A percentile compares a stretch with the other conserved stretches of the same genome.
These are phyloP conservation scores for Pelochelys cantorii DNA, from an alignment of 2,797 vertebrate species.

Conservation along the genomic window DNA sequence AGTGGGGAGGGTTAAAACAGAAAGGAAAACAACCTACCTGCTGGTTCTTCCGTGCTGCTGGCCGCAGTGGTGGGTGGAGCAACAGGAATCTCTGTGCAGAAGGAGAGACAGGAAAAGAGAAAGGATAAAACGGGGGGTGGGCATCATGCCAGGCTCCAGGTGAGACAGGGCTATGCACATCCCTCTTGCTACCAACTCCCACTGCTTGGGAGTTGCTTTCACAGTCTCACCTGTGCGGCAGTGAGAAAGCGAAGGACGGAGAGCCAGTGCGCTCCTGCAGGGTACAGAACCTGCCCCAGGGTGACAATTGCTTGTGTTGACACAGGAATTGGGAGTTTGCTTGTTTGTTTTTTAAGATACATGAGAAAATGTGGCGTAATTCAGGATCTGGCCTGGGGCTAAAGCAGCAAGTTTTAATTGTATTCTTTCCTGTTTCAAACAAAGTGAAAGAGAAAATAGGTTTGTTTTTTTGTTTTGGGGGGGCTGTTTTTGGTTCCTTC, in stretches of 20 bases:
- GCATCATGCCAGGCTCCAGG: not conserved
- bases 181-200: accelerated
- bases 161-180: not conserved
- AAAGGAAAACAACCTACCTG: slow-evolving; percentile 82
- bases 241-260: not conserved
- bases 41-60: slow-evolving; percentile 91
- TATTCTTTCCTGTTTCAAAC: not conserved
- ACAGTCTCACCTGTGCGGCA: not conserved
- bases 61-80: slow-evolving; percentile 89
- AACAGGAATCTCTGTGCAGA: slow-evolving; percentile 90
- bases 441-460: not conserved
- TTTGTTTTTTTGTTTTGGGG: no score
- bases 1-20: not conserved
- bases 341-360: not conserved
- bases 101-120: not conserved
- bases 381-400: not conserved
- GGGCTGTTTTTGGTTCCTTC: not conserved
- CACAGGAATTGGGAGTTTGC: not conserved
- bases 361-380: not conserved
- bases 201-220: not conserved
- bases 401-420: not conserved
- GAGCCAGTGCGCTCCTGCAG: not conserved
- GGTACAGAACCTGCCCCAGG: not conserved
- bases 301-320: not conserved
- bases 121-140: not conserved